phyloP scores from a whole-genome alignment of 2,888 invertebrate genomes.

The Anorthoa munda region DNA sequence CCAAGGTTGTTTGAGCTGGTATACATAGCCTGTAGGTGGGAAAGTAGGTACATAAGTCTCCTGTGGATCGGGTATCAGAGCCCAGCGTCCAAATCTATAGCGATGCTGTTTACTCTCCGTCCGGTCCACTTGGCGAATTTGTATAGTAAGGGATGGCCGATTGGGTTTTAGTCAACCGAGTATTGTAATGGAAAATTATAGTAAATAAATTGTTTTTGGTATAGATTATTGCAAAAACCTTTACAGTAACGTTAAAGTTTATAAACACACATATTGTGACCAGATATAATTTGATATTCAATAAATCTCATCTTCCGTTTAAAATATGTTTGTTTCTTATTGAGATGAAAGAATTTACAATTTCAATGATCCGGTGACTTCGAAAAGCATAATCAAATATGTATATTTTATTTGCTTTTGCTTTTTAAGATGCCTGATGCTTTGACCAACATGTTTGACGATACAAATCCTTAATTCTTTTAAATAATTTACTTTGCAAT shows the following conservation, averaged over 20 bases:
- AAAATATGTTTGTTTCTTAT: too few species aligned
- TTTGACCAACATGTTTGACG: not conserved
- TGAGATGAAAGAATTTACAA: too few species aligned
- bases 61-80: conserved; percentile 39
- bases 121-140: conserved; percentile 59
- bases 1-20: conserved; percentile 23
- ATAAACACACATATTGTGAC: too few species aligned
- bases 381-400: too few species aligned
- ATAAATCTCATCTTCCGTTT: too few species aligned
- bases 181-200: conserved; percentile 2
- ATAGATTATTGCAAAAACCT: too few species aligned
- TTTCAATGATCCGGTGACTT: too few species aligned
- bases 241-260: too few species aligned
- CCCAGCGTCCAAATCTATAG: conserved; percentile 36
- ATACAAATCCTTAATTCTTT: too few species aligned
- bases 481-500: not conserved
- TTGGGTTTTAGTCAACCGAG: conserved; percentile 26
- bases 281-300: too few species aligned
- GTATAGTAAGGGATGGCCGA: conserved; percentile 42
- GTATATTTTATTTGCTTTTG: not conserved
- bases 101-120: conserved; percentile 54
- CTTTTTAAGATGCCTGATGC: not conserved
- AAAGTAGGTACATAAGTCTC: conserved; percentile 26
- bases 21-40: conserved; percentile 13
- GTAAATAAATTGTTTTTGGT: not conserved